phyloP scores from a whole-genome alignment of 2,113 vertebrate species.

The Calidris pygmaea region DNA sequence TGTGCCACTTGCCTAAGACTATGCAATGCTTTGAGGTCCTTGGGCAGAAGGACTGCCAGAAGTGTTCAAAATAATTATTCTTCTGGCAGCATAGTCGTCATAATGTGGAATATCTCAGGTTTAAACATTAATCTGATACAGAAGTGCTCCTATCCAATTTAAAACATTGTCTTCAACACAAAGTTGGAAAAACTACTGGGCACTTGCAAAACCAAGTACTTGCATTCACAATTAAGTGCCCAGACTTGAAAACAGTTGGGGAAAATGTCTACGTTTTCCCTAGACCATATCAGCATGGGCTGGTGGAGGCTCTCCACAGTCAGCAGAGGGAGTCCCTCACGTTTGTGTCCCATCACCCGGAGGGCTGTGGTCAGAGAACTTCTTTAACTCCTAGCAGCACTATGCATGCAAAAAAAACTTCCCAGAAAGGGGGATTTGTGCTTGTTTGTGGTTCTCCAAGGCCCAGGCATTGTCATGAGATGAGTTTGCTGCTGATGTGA shows the following conservation, averaged over 20 bases:
- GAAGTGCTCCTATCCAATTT: background rate
- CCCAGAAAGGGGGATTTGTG: background rate
- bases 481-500: background rate
- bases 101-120: background rate
- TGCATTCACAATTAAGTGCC: background rate
- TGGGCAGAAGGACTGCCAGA: background rate
- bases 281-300: background rate
- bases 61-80: background rate
- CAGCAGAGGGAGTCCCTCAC: background rate
- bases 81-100: no score
- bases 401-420: background rate
- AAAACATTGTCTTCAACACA: background rate
- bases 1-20: no score
- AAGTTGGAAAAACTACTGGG: background rate
- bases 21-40: background rate
- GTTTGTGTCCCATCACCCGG: background rate
- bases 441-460: accelerated
- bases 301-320: background rate
- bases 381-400: background rate
- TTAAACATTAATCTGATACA: background rate
- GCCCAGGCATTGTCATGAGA: background rate
- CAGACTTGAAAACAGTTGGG: background rate
- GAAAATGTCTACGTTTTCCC: background rate
- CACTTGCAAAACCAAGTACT: background rate
- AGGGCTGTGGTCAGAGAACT: background rate